These are phyloP conservation scores for Stenodera caucasica DNA, from an alignment of 2,888 invertebrate species.

Conservation along the genomic window DNA sequence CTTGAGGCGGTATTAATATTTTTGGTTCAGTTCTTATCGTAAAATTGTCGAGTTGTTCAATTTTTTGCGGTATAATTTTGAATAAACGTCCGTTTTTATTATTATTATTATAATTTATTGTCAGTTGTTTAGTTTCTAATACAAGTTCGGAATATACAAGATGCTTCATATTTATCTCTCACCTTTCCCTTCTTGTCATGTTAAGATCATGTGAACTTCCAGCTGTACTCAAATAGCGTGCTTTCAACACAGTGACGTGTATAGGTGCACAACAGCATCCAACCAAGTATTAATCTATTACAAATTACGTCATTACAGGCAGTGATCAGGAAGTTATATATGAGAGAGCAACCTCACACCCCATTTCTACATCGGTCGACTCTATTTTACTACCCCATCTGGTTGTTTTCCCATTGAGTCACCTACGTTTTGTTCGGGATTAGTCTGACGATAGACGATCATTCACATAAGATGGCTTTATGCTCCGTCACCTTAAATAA, in stretches of 20 bases:
- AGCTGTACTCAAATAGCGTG: conserved; percentile 46
- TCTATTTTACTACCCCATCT: conserved; percentile 30
- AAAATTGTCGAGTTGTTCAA: too few relatives aligned
- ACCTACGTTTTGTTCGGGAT: conserved; percentile 37
- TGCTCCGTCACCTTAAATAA: conserved; percentile 42
- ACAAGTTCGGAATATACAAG: conserved; percentile 17
- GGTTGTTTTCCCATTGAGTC: conserved; percentile 48
- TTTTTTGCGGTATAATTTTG: too few relatives aligned
- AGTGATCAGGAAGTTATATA: conserved; percentile 54
- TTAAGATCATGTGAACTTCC: conserved; percentile 42
- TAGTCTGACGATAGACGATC: conserved; percentile 32
- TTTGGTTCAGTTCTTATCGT: too few relatives aligned
- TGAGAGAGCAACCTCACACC: conserved; percentile 33
- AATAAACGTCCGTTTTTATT: too few relatives aligned
- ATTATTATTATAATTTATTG: not conserved
- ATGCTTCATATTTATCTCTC: conserved; percentile 42
- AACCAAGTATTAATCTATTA: conserved; percentile 52
- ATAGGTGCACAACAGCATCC: conserved; percentile 41
- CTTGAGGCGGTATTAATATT: too few relatives aligned
- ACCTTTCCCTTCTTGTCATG: conserved; percentile 38
- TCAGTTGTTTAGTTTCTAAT: conserved; percentile 7
- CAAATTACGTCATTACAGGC: conserved; percentile 55
- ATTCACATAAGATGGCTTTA: conserved; percentile 44
- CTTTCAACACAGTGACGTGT: conserved; percentile 45
- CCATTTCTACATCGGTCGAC: too few relatives aligned